These are phyloP conservation scores for Echinarachnius parma DNA, from an alignment of 53 echinoderm and acorn worm genomes.

Conservation along the genomic window DNA sequence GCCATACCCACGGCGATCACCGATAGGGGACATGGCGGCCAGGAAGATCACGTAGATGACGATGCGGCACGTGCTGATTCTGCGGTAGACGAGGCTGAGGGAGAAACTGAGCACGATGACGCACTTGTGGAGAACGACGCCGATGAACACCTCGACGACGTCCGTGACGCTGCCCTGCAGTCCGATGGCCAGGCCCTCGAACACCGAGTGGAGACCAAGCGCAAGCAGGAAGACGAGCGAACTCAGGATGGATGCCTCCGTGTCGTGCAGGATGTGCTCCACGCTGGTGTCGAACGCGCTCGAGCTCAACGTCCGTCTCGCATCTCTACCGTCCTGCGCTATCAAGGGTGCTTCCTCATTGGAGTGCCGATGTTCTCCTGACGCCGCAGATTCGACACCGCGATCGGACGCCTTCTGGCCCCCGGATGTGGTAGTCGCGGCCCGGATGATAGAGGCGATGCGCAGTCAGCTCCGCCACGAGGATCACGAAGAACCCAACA, in stretches of 20 bases:
- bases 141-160: conserved; percentile 16
- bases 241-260: conserved; percentile 5
- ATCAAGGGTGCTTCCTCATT: too few species aligned
- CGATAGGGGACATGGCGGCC: conserved; percentile 15
- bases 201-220: conserved; percentile 32
- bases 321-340: too few species aligned
- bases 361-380: too few species aligned
- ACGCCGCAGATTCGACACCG: too few species aligned
- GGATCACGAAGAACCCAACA: conserved; percentile 33
- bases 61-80: neutral
- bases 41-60: conserved; percentile 15
- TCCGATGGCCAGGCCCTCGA: conserved; percentile 44
- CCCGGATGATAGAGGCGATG: neutral
- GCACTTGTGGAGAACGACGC: conserved; percentile 32
- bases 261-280: too few species aligned
- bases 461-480: conserved; percentile 14
- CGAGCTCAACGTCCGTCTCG: too few species aligned
- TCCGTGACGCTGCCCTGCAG: neutral
- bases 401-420: too few species aligned
- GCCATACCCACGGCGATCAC: too few species aligned
- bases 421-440: too few species aligned
- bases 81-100: conserved; percentile 1
- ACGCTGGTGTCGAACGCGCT: too few species aligned
- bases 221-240: conserved; percentile 33
- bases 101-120: conserved; percentile 38